Percentiles rank a stretch among this genome's conserved stretches.
These are phyloP conservation scores for Anniella stebbinsi DNA, from an alignment of 2,797 vertebrate genomes.

Conservation along the genomic window DNA sequence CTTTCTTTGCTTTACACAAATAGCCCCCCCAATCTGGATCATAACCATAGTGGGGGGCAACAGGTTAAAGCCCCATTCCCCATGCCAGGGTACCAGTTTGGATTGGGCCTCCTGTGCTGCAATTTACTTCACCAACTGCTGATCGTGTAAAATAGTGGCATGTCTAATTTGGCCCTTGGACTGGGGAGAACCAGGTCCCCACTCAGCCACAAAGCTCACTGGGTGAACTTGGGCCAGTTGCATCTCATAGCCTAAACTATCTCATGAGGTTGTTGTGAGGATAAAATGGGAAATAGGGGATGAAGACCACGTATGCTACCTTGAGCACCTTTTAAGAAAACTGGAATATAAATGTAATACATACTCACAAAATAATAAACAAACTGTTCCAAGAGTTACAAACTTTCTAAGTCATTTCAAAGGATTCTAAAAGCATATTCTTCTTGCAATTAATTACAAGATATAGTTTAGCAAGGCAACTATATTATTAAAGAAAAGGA, in stretches of 20 bases:
- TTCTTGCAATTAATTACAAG: constrained; percentile 68
- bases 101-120: neutral
- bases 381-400: constrained; percentile 38
- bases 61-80: no score
- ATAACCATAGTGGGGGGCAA: neutral
- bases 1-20: neutral
- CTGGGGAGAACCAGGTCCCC: neutral
- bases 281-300: neutral
- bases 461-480: constrained; percentile 66
- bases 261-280: neutral
- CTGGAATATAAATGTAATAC: neutral
- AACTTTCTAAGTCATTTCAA: constrained; percentile 58
- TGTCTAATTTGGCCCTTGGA: neutral
- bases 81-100: neutral
- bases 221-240: neutral
- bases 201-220: neutral
- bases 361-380: neutral
- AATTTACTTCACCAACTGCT: neutral
- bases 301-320: neutral
- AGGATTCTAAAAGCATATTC: constrained; percentile 70
- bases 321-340: neutral
- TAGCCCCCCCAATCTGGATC: neutral
- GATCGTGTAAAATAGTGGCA: neutral
- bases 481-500: constrained; percentile 64
- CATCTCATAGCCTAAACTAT: neutral